phyloP scores from a whole-genome alignment of 1,140 invertebrate species.

The Drosophila mayri region DNA sequence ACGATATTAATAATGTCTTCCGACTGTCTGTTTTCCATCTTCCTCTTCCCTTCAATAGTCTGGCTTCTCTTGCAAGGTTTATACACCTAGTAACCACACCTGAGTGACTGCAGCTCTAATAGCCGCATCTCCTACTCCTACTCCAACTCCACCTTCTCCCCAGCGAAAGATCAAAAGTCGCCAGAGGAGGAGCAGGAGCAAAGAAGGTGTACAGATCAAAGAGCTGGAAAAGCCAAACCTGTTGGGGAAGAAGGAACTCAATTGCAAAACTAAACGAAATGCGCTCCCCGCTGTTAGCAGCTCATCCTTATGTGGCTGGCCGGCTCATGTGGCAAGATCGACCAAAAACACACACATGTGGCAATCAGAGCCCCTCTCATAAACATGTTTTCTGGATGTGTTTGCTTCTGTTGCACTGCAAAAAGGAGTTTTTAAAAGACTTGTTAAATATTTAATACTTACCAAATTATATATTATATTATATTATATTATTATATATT shows the following conservation, averaged over 20 bases:
- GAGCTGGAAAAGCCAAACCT: slow-evolving; percentile 41
- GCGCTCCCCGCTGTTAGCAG: slow-evolving; percentile 37
- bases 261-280: slow-evolving; percentile 48
- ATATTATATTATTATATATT: too few relatives aligned
- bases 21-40: not conserved
- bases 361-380: slow-evolving; percentile 19
- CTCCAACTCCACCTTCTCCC: slow-evolving; percentile 8
- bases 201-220: slow-evolving; percentile 37
- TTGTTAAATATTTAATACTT: too few relatives aligned
- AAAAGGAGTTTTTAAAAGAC: not conserved
- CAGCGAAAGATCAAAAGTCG: slow-evolving; percentile 70
- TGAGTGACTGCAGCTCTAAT: slow-evolving; percentile 72
- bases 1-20: slow-evolving; percentile 51
- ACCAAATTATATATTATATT: too few relatives aligned
- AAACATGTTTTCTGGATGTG: slow-evolving; percentile 47
- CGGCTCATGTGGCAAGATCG: slow-evolving; percentile 54
- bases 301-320: slow-evolving; percentile 18
- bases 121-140: slow-evolving; percentile 65
- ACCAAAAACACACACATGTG: slow-evolving; percentile 43
- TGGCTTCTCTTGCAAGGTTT: slow-evolving; percentile 32
- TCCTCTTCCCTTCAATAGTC: slow-evolving; percentile 5
- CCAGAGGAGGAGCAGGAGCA: slow-evolving; percentile 8
- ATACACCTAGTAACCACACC: slow-evolving; percentile 48
- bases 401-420: slow-evolving; percentile 25
- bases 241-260: slow-evolving; percentile 49